These are phyloP conservation scores for Odontophorus gujanensis DNA, from an alignment of 2,113 vertebrate species.

Conservation along the genomic window DNA sequence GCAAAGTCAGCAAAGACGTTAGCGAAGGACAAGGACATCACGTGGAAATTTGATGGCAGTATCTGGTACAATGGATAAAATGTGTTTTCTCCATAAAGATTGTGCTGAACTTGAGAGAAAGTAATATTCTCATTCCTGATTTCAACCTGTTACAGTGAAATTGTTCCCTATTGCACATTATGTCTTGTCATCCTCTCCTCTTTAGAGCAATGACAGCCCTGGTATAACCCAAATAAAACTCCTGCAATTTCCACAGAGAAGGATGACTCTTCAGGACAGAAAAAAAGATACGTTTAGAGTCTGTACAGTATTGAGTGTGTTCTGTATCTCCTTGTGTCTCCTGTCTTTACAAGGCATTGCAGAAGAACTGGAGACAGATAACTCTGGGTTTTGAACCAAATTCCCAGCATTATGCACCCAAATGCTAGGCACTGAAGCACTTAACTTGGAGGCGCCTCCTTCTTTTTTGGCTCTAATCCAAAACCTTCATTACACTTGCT, in stretches of 20 bases:
- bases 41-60: background rate
- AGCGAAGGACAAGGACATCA: background rate
- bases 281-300: background rate
- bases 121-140: background rate
- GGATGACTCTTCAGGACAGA: background rate
- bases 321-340: background rate
- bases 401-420: background rate
- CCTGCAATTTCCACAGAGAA: background rate
- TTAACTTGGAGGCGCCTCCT: background rate
- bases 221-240: background rate
- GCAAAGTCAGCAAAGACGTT: background rate
- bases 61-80: constrained; percentile 7
- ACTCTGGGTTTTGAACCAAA: background rate
- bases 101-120: background rate
- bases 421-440: background rate
- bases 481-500: background rate
- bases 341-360: background rate
- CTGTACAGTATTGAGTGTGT: background rate
- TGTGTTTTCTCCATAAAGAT: background rate
- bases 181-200: background rate
- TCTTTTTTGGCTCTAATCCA: background rate
- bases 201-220: background rate
- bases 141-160: background rate
- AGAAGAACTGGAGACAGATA: background rate
- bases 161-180: background rate